These are phyloP conservation scores for Probaryconus sp. DNA, from an alignment of 1,140 invertebrate species.

Conservation along the genomic window DNA sequence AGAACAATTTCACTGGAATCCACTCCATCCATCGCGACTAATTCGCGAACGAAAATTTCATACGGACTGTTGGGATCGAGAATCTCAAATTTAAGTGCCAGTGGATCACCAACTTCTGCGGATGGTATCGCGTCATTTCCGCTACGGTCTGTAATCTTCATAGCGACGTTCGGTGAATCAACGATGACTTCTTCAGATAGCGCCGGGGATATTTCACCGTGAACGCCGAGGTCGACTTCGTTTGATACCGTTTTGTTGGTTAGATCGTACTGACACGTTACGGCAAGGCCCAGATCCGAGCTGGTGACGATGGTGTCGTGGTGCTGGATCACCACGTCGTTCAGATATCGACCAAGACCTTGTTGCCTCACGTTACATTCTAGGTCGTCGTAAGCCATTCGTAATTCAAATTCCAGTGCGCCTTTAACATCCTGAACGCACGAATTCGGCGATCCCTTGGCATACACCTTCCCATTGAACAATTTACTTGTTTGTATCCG, in stretches of 20 bases:
- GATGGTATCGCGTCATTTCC: constrained; percentile 88
- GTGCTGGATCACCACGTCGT: constrained; percentile 95
- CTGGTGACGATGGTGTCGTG: constrained; percentile 97
- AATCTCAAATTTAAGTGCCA: constrained; percentile 94
- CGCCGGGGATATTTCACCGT: constrained; percentile 88
- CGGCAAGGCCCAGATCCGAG: constrained; percentile 92
- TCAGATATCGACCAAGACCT: constrained; percentile 89
- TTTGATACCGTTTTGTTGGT: constrained; percentile 96
- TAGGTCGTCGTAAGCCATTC: constrained; percentile 94
- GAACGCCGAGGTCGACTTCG: constrained; percentile 92
- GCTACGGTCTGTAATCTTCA: constrained; percentile 93
- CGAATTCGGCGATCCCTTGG: constrained; percentile 93
- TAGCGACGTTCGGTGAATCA: constrained; percentile 94
- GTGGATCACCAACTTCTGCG: constrained; percentile 92
- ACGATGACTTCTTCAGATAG: constrained; percentile 91
- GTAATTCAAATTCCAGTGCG: constrained; percentile 90
- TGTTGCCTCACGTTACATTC: constrained; percentile 93
- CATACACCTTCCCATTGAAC: constrained; percentile 96
- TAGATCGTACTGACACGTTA: constrained; percentile 95
- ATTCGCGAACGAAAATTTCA: constrained; percentile 95
- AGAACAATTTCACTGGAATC: constrained; percentile 94
- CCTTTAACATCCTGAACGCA: constrained; percentile 92
- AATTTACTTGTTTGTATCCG: constrained; percentile 93
- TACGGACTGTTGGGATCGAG: constrained; percentile 94
- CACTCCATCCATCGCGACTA: constrained; percentile 95